Conservation (phyloP, 2,797 vertebrate species). For the Poecilia wingei region DNA sequence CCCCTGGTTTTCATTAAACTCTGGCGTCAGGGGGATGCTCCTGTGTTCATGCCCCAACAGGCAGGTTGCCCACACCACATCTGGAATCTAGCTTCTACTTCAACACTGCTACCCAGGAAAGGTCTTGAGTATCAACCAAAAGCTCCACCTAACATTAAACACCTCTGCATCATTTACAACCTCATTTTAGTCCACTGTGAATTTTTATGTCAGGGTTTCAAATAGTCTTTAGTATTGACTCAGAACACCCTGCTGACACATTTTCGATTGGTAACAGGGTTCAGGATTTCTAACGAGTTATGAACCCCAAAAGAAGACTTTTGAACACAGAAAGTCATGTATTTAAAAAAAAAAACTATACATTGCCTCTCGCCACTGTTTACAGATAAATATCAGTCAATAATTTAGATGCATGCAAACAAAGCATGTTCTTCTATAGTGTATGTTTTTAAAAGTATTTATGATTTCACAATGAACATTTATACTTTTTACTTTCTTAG, state of each 20-base stretch:
- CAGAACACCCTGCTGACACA: not conserved
- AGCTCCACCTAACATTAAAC: slow-evolving; percentile 16
- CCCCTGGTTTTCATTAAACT: slow-evolving; percentile 81
- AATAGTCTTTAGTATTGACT: slow-evolving; percentile 33
- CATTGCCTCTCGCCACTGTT: not conserved
- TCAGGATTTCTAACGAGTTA: not conserved
- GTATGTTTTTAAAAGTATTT: not conserved
- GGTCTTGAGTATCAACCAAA: slow-evolving; percentile 40
- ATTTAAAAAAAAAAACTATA: not conserved
- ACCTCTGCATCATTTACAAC: slow-evolving; percentile 49
- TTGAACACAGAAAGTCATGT: no score
- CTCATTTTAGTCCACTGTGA: slow-evolving; percentile 50
- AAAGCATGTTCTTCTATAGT: not conserved
- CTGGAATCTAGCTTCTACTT: slow-evolving; percentile 78
- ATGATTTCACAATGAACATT: not conserved
- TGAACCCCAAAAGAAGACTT: not conserved
- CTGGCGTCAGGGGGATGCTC: slow-evolving; percentile 77
- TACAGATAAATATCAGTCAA: not conserved
- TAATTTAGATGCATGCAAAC: not conserved
- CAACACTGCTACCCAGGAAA: slow-evolving; percentile 49
- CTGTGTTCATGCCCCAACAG: slow-evolving; percentile 77
- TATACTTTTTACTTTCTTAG: not conserved
- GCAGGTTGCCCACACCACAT: slow-evolving; percentile 82
- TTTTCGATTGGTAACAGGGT: not conserved
- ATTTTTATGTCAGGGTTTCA: slow-evolving; percentile 39